A percentile compares a stretch with the other conserved stretches of the same genome.
Evolutionary conservation across 1,140 invertebrate species (phyloP).

Genomic region (Tribolium castaneum): DNA sequence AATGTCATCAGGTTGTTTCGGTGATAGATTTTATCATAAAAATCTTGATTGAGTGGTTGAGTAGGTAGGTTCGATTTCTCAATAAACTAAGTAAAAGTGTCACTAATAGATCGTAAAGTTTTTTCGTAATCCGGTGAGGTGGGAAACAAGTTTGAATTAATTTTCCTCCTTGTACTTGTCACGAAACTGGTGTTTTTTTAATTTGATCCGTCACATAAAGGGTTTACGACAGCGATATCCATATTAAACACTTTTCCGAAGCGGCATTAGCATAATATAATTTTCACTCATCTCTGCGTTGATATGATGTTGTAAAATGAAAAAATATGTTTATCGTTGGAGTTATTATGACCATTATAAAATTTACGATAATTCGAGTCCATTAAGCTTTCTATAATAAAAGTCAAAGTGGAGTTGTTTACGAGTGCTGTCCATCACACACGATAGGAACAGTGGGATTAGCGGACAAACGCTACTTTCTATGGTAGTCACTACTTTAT

Average conservation of each 20-base stretch:
- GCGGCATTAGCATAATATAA: slow-evolving; percentile 37
- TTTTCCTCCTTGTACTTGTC: slow-evolving; percentile 17
- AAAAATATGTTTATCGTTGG: slow-evolving; percentile 41
- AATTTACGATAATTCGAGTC: slow-evolving; percentile 57
- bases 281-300: slow-evolving; percentile 17
- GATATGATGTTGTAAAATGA: slow-evolving; percentile 13
- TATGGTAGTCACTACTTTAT: slow-evolving; percentile 55
- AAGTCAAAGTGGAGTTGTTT: slow-evolving; percentile 56
- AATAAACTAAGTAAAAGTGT: slow-evolving; percentile 6
- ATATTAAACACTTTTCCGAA: slow-evolving; percentile 26
- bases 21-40: background rate
- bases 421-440: slow-evolving; percentile 53
- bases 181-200: slow-evolving; percentile 7
- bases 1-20: background rate
- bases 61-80: background rate
- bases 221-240: slow-evolving; percentile 1
- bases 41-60: background rate
- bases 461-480: slow-evolving; percentile 51
- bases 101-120: slow-evolving; percentile 23
- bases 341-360: slow-evolving; percentile 46
- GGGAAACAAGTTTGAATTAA: slow-evolving; percentile 5
- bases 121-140: slow-evolving; percentile 10
- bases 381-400: slow-evolving; percentile 59
- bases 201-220: slow-evolving; percentile 27
- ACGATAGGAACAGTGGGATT: slow-evolving; percentile 45